Evolutionary conservation across 2,888 invertebrate species (phyloP).

Genomic region (Dasysyrphus tricinctus): DNA sequence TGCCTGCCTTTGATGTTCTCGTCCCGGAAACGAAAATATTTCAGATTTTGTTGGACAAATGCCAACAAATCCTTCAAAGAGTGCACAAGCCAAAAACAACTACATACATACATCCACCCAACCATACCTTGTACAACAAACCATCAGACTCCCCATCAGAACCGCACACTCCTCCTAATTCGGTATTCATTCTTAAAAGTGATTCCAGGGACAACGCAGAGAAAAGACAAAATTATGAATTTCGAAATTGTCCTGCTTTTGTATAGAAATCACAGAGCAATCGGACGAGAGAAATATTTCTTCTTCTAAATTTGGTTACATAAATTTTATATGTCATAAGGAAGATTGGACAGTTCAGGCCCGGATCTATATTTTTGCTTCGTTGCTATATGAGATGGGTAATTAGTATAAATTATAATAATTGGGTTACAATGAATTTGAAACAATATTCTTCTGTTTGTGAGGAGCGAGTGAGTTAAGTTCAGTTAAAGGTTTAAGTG

Average conservation of each 20-base stretch:
- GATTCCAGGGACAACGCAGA: conserved; percentile 57
- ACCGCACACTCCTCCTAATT: conserved; percentile 21
- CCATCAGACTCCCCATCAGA: not conserved
- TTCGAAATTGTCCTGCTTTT: conserved; percentile 53
- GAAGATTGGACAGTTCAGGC: not conserved
- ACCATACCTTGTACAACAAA: conserved; percentile 15
- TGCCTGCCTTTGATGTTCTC: conserved; percentile 69
- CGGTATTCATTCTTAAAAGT: conserved; percentile 63
- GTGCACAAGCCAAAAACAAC: not conserved
- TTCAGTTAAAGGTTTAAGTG: too few species aligned
- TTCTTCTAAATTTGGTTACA: conserved; percentile 47
- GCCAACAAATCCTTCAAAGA: conserved; percentile 71
- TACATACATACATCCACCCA: not conserved
- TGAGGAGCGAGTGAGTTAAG: too few species aligned
- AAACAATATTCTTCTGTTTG: too few species aligned
- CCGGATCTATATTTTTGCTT: not conserved
- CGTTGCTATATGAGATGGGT: too few species aligned
- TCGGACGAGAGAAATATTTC: conserved; percentile 15
- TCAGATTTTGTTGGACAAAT: conserved; percentile 67
- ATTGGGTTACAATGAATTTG: too few species aligned
- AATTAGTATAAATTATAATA: not conserved
- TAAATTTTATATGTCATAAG: conserved; percentile 33
- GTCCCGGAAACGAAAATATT: conserved; percentile 61
- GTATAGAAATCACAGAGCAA: conserved; percentile 33
- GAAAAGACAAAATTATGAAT: conserved; percentile 65